These are phyloP conservation scores for Oikopleura vanhoeffeni DNA, from an alignment of 23 tunicate species.

Conservation along the genomic window DNA sequence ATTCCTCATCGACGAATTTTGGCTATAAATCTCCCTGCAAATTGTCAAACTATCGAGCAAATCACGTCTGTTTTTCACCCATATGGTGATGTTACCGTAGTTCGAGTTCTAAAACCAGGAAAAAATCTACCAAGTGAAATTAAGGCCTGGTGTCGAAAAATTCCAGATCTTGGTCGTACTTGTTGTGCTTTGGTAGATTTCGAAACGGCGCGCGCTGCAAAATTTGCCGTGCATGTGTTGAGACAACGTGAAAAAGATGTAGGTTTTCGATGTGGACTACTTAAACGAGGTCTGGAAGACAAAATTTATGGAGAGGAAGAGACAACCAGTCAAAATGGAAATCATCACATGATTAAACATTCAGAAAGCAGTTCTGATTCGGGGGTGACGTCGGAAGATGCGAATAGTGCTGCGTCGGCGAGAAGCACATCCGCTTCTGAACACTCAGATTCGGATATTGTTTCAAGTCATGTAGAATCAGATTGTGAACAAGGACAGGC, in stretches of 20 bases:
- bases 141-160: neutral
- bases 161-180: slow-evolving; percentile 9
- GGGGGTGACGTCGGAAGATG: slow-evolving; percentile 2
- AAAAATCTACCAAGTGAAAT: neutral
- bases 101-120: slow-evolving; percentile 4
- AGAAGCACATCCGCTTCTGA: neutral
- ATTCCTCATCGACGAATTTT: neutral
- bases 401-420: neutral
- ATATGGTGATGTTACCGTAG: slow-evolving; percentile 7
- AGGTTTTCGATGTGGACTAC: neutral
- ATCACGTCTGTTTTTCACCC: neutral
- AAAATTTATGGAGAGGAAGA: neutral
- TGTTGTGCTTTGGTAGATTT: neutral
- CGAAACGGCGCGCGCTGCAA: slow-evolving; percentile 13
- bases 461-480: neutral
- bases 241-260: neutral
- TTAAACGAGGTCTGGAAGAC: neutral
- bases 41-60: neutral
- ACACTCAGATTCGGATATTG: neutral
- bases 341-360: neutral
- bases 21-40: neutral
- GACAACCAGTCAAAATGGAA: neutral
- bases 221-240: slow-evolving; percentile 12
- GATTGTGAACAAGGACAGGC: neutral
- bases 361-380: neutral